Conservation (phyloP, 2,797 vertebrate species). For the Distichodus sexfasciatus region DNA sequence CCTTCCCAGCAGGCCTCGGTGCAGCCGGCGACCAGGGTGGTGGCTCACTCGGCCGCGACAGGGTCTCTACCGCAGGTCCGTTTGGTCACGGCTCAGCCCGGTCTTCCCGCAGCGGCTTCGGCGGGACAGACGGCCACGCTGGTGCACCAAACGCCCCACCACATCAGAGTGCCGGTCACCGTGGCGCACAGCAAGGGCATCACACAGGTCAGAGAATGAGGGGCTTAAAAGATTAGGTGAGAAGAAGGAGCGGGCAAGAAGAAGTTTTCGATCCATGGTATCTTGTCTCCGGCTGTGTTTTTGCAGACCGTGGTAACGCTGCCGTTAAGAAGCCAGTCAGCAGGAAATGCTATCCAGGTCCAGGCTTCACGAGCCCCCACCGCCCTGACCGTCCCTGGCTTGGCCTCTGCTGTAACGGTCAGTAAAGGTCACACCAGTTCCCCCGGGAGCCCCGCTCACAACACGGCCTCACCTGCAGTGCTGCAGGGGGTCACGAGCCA, state of each 20-base stretch:
- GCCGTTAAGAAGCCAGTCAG: slow-evolving; percentile 82
- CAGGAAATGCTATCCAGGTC: slow-evolving; percentile 73
- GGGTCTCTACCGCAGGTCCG: slow-evolving; percentile 88
- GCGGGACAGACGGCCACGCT: slow-evolving; percentile 76
- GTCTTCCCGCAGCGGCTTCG: slow-evolving; percentile 71
- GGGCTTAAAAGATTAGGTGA: too few relatives aligned
- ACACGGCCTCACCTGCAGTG: slow-evolving; percentile 70
- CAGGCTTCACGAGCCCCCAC: slow-evolving; percentile 69
- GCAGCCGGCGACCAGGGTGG: slow-evolving; percentile 74
- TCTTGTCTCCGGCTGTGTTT: slow-evolving; percentile 17
- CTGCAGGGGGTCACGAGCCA: slow-evolving; percentile 85
- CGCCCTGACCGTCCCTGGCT: slow-evolving; percentile 75
- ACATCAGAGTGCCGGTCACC: slow-evolving; percentile 86
- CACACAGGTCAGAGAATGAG: slow-evolving; percentile 90
- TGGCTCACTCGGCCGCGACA: slow-evolving; percentile 77
- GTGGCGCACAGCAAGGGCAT: slow-evolving; percentile 82
- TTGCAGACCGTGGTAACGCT: slow-evolving; percentile 85
- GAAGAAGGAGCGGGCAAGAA: too few relatives aligned
- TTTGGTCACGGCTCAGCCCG: slow-evolving; percentile 84
- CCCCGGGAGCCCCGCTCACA: slow-evolving; percentile 73
- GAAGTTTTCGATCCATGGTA: too few relatives aligned
- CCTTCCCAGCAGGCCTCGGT: slow-evolving; percentile 69
- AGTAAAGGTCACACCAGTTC: slow-evolving; percentile 80
- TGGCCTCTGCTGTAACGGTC: slow-evolving; percentile 73
- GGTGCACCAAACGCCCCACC: slow-evolving; percentile 80